Percentiles rank a stretch among this genome's conserved stretches.
Conservation (phyloP, 1,140 invertebrate genomes). For the Pogonomyrmex californicus region DNA sequence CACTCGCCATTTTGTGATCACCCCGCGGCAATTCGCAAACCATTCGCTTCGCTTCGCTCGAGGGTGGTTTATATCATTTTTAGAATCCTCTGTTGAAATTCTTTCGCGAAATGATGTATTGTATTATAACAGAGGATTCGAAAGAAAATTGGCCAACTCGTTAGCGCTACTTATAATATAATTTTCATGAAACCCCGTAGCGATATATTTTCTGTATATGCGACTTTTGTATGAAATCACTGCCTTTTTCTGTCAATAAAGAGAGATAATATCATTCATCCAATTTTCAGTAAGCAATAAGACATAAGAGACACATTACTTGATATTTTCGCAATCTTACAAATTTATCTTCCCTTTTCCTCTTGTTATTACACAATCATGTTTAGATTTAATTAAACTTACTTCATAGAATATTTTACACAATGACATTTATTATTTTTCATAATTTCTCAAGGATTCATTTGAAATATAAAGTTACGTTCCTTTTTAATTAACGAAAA, state of each 20-base stretch:
- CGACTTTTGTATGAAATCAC: slow-evolving; percentile 70
- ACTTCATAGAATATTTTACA: neutral
- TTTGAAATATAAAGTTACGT: neutral
- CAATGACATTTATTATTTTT: neutral
- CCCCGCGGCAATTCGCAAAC: neutral
- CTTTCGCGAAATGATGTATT: neutral
- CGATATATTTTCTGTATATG: slow-evolving; percentile 54
- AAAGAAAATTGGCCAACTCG: slow-evolving; percentile 25
- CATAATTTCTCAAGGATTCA: neutral
- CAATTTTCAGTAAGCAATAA: neutral
- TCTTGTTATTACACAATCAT: neutral
- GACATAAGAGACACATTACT: neutral
- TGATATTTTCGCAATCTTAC: neutral
- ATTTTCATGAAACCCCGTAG: slow-evolving; percentile 59
- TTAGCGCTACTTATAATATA: slow-evolving; percentile 54
- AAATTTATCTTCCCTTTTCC: neutral
- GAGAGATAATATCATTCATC: slow-evolving; percentile 41
- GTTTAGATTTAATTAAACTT: neutral
- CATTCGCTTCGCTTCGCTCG: neutral
- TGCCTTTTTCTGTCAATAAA: slow-evolving; percentile 74
- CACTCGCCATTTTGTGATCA: neutral
- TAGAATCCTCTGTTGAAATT: neutral
- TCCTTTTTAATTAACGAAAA: neutral
- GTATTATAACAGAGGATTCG: neutral
- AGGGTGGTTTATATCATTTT: neutral